These are phyloP conservation scores for Orthosia incerta DNA, from an alignment of 2,888 invertebrate genomes.

Conservation along the genomic window DNA sequence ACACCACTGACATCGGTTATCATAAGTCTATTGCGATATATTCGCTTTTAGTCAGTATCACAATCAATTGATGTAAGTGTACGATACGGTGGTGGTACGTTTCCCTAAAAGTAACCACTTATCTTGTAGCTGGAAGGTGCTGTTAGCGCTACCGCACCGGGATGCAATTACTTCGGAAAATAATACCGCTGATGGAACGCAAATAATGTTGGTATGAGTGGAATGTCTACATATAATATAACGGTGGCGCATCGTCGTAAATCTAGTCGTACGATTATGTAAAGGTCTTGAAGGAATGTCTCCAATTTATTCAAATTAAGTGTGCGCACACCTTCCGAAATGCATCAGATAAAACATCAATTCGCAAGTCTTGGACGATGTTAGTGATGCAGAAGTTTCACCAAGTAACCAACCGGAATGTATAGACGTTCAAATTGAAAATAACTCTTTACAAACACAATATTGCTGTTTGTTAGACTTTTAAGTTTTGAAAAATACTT, in stretches of 20 bases:
- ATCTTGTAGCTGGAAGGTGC: background rate
- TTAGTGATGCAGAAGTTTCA: background rate
- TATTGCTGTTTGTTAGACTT: background rate
- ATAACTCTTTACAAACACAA: background rate
- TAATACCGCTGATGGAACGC: background rate
- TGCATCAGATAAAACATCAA: background rate
- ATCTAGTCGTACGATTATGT: background rate
- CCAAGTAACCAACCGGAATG: background rate
- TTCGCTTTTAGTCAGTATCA: background rate
- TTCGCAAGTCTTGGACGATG: background rate
- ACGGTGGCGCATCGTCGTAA: background rate
- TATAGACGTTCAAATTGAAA: background rate
- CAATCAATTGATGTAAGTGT: background rate
- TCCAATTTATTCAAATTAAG: background rate
- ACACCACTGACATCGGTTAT: background rate
- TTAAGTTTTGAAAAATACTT: background rate
- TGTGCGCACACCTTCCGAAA: background rate
- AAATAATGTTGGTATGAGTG: background rate
- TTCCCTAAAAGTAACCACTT: background rate
- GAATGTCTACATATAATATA: slow-evolving; percentile 10
- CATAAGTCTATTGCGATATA: background rate
- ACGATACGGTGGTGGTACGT: background rate
- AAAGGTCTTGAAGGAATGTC: background rate
- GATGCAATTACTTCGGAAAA: background rate
- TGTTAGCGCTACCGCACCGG: background rate